Base-by-base conservation (phyloP, 2,113 vertebrate species). In the Microcebus murinus region DNA sequence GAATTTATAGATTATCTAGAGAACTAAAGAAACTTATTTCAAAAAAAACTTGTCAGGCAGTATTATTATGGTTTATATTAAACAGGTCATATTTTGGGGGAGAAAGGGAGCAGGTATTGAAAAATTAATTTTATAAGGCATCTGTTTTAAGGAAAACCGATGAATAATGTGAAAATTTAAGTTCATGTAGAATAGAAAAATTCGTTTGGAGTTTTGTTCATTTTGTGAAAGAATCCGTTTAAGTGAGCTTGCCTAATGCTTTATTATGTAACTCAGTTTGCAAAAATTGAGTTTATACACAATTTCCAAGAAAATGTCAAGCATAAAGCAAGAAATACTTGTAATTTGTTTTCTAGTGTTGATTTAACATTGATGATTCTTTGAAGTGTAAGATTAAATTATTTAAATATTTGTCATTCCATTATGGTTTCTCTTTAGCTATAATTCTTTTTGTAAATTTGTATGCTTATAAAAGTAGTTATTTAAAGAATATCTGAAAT, bases 301-400 rank as follows among this genome's bases (percentile, higher is more conserved):
- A 86, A 27, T 95, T 92, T 63, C 36, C 14, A 92, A 92, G 57
- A 61, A 90, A 82, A 65, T 61, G 57, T 84, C 76, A 97, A 81
- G 39, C 42, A 50, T 8, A 77, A 39, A 88, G 39, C 59, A 73
- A 94, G 42, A 13, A 17, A 82, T 79, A 50, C 17, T 63, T 91
- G 23, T 52, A 73, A 45, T 94, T 90, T 92, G n/a, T 90, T 94
- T 96, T 94, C 57, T 92, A 29, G 70, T 83, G 57, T 21, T 91
- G 39, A 90, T 34, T 92, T 87, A 65, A 92, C 31, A 57, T 63
- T 31, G 76, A 90, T 39, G 21, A 3, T 88, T 80, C 39, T 96
- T 97, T 93, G 42, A 95, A 89, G 48, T 86, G 11, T 91, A 87
- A 95, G 82, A 68, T 61, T 76, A 89, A 23, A 36, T 82, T 34